Evolutionary conservation across 1,140 invertebrate species (phyloP).

Genomic region (Ips typographus): DNA sequence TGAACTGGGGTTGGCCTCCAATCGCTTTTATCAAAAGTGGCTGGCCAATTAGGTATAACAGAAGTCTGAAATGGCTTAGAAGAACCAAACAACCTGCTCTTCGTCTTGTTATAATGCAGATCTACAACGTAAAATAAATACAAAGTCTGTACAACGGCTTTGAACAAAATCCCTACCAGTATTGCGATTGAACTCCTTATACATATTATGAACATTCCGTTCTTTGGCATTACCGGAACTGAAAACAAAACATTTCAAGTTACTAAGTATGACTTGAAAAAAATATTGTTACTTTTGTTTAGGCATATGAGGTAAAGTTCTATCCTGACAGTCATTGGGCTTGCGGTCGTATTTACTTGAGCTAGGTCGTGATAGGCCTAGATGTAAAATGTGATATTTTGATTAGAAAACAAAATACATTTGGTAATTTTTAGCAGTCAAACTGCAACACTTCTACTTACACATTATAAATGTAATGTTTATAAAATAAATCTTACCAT

Average conservation of each 20-base stretch:
- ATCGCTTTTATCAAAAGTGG: too few relatives aligned
- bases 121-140: too few relatives aligned
- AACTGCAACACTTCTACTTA: background rate
- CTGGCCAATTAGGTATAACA: too few relatives aligned
- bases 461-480: too few relatives aligned
- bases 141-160: too few relatives aligned
- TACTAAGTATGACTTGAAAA: background rate
- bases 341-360: background rate
- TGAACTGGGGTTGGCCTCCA: too few relatives aligned
- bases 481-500: constrained; percentile 3
- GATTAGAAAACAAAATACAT: background rate
- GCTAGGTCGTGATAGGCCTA: background rate
- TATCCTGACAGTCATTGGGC: background rate
- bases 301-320: too few relatives aligned
- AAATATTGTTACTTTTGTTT: background rate
- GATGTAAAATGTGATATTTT: background rate
- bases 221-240: background rate
- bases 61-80: too few relatives aligned
- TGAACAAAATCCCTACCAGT: too few relatives aligned
- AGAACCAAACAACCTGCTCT: too few relatives aligned
- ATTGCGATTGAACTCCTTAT: too few relatives aligned
- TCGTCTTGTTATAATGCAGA: too few relatives aligned
- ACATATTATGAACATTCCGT: background rate
- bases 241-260: background rate
- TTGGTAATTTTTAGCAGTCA: background rate